phyloP scores from a whole-genome alignment of 2,888 invertebrate genomes.

The Amphiduros pacificus region DNA sequence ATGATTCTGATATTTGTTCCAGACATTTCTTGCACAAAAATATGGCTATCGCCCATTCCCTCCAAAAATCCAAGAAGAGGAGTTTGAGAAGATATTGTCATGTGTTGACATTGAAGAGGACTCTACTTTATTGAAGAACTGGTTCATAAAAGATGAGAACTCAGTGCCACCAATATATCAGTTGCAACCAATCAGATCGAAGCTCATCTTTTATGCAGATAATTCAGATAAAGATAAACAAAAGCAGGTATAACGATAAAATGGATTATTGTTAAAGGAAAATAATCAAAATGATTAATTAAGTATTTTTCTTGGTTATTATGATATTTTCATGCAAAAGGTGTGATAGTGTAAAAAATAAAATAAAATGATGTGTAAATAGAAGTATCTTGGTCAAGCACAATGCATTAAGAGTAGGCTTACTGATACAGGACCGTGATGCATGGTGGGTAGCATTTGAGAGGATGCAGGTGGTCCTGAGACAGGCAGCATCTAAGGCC shows the following conservation, averaged over 20 bases:
- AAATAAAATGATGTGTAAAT: too few relatives aligned
- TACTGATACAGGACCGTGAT: too few relatives aligned
- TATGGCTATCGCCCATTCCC: constrained; percentile 13
- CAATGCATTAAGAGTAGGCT: too few relatives aligned
- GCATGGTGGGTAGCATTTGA: constrained; percentile 1
- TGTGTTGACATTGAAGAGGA: not conserved
- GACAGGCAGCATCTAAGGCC: not conserved
- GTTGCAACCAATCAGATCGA: constrained; percentile 65
- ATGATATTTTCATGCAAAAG: too few relatives aligned
- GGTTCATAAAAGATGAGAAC: constrained; percentile 74
- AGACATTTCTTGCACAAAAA: constrained; percentile 13
- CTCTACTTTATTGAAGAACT: constrained; percentile 21
- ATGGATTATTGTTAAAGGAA: too few relatives aligned
- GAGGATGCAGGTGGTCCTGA: not conserved
- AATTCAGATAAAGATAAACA: constrained; percentile 4
- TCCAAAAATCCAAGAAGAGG: constrained; percentile 4
- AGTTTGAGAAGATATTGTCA: constrained; percentile 7
- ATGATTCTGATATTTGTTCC: not conserved
- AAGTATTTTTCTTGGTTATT: too few relatives aligned
- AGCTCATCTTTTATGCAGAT: constrained; percentile 5
- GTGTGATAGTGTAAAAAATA: too few relatives aligned
- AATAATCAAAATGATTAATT: too few relatives aligned
- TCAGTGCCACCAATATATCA: constrained; percentile 78
- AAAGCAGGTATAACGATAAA: constrained; percentile 11
- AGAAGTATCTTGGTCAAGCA: too few relatives aligned